Evolutionary conservation across 2,797 vertebrate genomes (phyloP), one percentile per base, ranked within the genome.

Genomic region (Chaetodon trifasciatus): DNA sequence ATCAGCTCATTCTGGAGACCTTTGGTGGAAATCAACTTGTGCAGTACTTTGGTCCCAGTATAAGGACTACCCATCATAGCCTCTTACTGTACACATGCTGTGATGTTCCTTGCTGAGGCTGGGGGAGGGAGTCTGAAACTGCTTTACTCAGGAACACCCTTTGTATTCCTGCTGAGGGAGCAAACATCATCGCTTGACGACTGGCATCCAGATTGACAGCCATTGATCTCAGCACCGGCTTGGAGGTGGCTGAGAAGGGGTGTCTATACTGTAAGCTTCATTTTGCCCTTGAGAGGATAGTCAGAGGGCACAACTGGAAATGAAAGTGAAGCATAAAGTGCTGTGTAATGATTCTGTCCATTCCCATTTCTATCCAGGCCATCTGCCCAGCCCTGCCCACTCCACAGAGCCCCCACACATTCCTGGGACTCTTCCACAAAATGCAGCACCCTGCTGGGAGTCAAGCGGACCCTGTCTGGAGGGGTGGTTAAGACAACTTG

Each of bases 341-440:
- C 84, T 85, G 82, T 67, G 81, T 77, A 86, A 91, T 76, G 78
- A 84, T 74, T 81, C 78, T 89, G 89, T 91, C 89, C 64, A 8
- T 40, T 90, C 76, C 37, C 8, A 79, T 91, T 81, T 82, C 61
- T 24, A 72, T 74, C 76, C 66, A 78, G 24, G n/a, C 21, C 39
- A 52, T 57, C 50, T 11, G 17, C 17, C 16, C 39, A 40, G 49
- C 62, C 13, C 37, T 9, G 47, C 53, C 35, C 37, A 49, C 53
- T 8, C 8, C 24, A 62, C 9, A 32, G 63, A 66, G 7, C 17
- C 46, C 52, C 11, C 63, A 69, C 21, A n/a, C 58, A 62, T 5
- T n/a, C 47, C 50, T 11, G 52, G 9, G 37, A 46, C 56, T 61
- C 28, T 60, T 23, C 37, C 11, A 32, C 23, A 40, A 40, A 28